Base-by-base conservation (phyloP, 2,888 invertebrate species). In the Frankliniella fusca region DNA sequence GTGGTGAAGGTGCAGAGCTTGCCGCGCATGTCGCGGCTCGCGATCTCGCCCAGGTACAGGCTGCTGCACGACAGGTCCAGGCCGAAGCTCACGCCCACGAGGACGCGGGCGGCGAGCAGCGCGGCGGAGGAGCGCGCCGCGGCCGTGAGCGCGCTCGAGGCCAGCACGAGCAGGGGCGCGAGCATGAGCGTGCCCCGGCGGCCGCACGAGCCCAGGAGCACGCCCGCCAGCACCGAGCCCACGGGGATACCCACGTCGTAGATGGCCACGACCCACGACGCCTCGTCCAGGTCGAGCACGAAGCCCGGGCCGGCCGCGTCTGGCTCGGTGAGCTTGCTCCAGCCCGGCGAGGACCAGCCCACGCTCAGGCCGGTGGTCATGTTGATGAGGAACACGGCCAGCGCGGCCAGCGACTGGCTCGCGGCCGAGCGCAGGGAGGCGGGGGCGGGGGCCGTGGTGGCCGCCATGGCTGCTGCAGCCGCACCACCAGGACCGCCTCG, bases 1-100 rank as follows among this genome's bases (percentile, higher is more conserved):
- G 87, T 87, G 50, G 87, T 65, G 38, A 81, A 38, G 27, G 81
- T 81, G n/a, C 80, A 81, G 18, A 82, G 48, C 61, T 80, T 81
- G n/a, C 83, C 83, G 12, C 83, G 81, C 50, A 81, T 79, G 11
- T 48, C 28, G 50, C 80, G 79, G 54, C 80, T 27, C 9, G 81
- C 81, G 48, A 81, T 83, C 81, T 83, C 83, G 1, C 81, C 82
- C n/a, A 83, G 50, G 79, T 83, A 83, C n/a, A 83, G 81, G 8
- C 81, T 79, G 11, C 80, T 80, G n/a, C 79, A 54, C 23, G 82
- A 82, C 8, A 83, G 27, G 18, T 76, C 82, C 50, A 82, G 76
- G 18, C 83, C 83, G 11, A 81, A 79, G 48, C 70, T 80, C 48
- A 81, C 50, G 27, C 83, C 83, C 38, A 80, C 80, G 79, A 83